Base-by-base conservation (phyloP, 2,888 invertebrate species). In the Meteorus cinctellus region DNA sequence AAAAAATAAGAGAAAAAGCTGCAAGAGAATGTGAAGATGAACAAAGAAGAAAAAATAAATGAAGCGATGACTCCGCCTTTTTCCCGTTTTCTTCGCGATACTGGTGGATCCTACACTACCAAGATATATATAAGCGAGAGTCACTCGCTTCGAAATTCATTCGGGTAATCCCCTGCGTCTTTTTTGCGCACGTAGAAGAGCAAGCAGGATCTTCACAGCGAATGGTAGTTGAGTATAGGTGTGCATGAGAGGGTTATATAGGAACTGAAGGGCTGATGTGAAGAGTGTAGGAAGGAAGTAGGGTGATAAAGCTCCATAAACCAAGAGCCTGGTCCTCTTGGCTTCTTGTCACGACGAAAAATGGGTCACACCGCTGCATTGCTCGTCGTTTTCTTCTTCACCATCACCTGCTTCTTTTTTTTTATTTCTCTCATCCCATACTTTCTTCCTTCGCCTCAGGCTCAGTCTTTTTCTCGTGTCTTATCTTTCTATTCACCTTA, bases 261-360 rank as follows among this genome's bases (percentile, higher is more conserved):
- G 8, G 51, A n/a, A 29, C 27, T 29, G n/a, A 68, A 41, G 41
- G 68, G 29, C 48, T 68, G 55, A 19, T 19, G 55, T 27, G 14
- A 29, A 51, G 48, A 5, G 68, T 29, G 14, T 24, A 55, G 62
- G 60, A 71, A 68, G 74, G 69, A 74, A 69, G 69, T 55, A 27
- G 27, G 70, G 70, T 65, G 75, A 75, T 75, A 75, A 75, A 75
- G 55, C 70, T 63, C 34, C 31, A 70, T 70, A 75, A 75, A 75
- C 63, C 68, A 31, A 36, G 51, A 62, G 63, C 63, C 24, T 63
- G 34, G 55, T 62, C 62, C 70, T 70, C 63, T 65, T 31, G 55
- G 55, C 62, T 63, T 41, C 55, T 65, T 75, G 74, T 68, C 60
- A 75, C 70, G 24, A 16, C 48, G 70, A 70, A 75, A 75, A 75